Base-by-base conservation (phyloP, 1,140 invertebrate species). In the Drosophila dunni region DNA sequence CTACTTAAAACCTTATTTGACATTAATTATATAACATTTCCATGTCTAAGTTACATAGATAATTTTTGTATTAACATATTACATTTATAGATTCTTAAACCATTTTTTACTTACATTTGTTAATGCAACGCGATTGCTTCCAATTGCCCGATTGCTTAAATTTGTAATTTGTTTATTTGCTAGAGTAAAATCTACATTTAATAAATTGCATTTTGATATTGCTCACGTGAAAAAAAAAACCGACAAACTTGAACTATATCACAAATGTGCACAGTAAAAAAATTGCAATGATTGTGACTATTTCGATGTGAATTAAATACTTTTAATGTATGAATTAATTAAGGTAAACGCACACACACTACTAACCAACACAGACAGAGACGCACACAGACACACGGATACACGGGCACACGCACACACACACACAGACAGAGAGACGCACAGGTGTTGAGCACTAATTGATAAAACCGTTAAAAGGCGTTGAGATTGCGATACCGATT, bases 191-290 rank as follows among this genome's bases (percentile, higher is more conserved):
- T 29, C 1, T 17, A 20, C 17, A 8, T 29, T 29, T 29, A 4
- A 29, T 38, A 13, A 20, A 34, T 53, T 53, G 58, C 56, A 7
- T 57, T 15, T 38, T 44, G 17, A 54, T 66, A 53, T 38, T 36
- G 10, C 17, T 53, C 64, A 60, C 64, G 40, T 20, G 40, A 42
- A 65, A 61, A 56, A 67, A 65, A 65, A 68, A 51, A 17, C n/a
- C 24, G 24, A 29, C 1, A 6, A 58, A 45, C 34, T 57, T 60
- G n/a, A 48, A 61, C 46, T 72, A 42, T 78, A 75, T 78, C 75
- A 78, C 75, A 78, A 63, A 54, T 33, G 40, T n/a, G 46, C 75
- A 78, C 75, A 69, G 48, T 60, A 78, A 78, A 78, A 78, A 78
- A 78, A 78, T 24, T 24, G 33, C 8, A 6, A 60, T 58, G 48